Base-by-base conservation (phyloP, 2,888 invertebrate genomes). In the Lepetodrilus schrolli region DNA sequence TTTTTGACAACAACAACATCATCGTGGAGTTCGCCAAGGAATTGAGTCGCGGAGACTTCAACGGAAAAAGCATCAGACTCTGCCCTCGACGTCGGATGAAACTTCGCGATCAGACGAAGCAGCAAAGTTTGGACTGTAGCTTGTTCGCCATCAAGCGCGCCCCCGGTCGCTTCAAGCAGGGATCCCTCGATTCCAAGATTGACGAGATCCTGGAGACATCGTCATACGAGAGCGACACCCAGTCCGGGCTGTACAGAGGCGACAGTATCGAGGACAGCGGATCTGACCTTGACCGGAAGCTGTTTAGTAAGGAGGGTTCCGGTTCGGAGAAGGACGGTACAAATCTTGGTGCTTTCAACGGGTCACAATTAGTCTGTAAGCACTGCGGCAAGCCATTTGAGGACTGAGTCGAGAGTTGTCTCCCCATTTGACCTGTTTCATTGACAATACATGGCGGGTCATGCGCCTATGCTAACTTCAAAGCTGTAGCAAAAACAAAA, bases 181-280 rank as follows among this genome's bases (percentile, higher is more conserved):
- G 84, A 4, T 89, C 89, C 10, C 83, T 90, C 0, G 90, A 90
- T 77, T 88, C 89, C 38, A 90, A 90, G 74, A 87, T 90, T 7
- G 89, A 90, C 51, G 88, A 90, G 72, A 89, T 90, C 48, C 80
- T 89, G 7, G 88, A 89, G 70, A 81, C 80, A 0, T 83, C 82
- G 2, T 78, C 79, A 2, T 72, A 79, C 47, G 78, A 77, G 73
- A 79, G 76, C 43, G 77, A 72, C 43, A 17, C 37, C 17, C 48
- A 50, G n/a, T 23, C 23, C 4, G 70, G 70, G 17, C 26, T 50
- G 36, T 38, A 23, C 23, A 58, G 72, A 21, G 37, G 38, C 21
- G 51, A 48, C 50, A 66, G 66, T 21, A 26, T 70, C 17, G 74
- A 58, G 20, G 65, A 72, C n/a, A 66, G 66, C n/a, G 49, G 43